Percentiles rank a stretch among this genome's conserved stretches.
Conservation (phyloP, 2,113 vertebrate genomes). For the Castor canadensis region DNA sequence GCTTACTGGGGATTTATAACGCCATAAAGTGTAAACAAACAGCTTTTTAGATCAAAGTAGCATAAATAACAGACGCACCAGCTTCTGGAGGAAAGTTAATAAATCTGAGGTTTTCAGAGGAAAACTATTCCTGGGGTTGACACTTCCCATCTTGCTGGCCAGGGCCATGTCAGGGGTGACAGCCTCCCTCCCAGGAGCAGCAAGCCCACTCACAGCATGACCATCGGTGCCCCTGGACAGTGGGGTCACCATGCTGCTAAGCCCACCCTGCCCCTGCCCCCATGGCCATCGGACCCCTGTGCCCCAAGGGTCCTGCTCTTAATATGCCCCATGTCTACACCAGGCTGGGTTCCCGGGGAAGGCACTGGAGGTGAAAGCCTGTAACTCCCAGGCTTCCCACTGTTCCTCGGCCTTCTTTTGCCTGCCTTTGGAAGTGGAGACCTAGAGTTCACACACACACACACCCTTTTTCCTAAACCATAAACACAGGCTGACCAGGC, state of each 20-base stretch:
- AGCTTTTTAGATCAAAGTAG: constrained; percentile 84
- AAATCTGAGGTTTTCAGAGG: constrained; percentile 39
- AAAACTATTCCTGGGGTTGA: constrained; percentile 27
- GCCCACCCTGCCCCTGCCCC: accelerated
- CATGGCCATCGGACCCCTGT: accelerated
- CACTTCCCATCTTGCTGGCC: not conserved
- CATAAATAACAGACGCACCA: constrained; percentile 76
- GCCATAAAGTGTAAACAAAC: constrained; percentile 85
- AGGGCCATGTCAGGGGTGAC: not conserved
- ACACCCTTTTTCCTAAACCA: not conserved
- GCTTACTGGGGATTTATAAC: constrained; percentile 81
- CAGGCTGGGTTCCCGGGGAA: not conserved
- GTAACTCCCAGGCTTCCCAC: not conserved
- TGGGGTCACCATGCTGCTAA: accelerated
- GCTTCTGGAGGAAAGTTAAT: constrained; percentile 79
- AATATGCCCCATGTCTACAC: accelerated
- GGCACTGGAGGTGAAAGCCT: accelerated
- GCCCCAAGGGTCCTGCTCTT: not conserved
- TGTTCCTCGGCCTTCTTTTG: not conserved
- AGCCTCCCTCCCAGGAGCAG: accelerated
- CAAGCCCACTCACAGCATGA: accelerated
- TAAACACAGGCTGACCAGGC: not conserved
- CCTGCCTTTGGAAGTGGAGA: not conserved
- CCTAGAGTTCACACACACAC: not conserved
- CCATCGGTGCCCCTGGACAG: accelerated